Conservation (phyloP, 2,113 vertebrate genomes). For the Istiophorus platypterus region DNA sequence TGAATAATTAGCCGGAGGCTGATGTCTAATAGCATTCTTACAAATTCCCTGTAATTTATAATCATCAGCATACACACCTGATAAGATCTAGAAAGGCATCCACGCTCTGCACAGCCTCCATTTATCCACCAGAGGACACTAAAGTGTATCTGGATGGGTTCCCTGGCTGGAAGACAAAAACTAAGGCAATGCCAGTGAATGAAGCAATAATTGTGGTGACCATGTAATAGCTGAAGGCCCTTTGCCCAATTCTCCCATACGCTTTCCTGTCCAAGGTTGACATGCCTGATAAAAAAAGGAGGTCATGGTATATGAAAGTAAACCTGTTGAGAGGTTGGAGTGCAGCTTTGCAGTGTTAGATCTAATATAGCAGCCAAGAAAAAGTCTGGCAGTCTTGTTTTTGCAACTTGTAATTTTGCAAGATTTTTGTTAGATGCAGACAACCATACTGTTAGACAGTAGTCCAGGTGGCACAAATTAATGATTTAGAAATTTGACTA, state of each 20-base stretch:
- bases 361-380: too few relatives aligned
- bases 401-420: too few relatives aligned
- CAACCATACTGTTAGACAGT: too few relatives aligned
- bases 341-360: too few relatives aligned
- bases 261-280: constrained; percentile 32
- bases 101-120: constrained; percentile 83
- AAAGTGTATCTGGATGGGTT: constrained; percentile 36
- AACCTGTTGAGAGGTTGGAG: too few relatives aligned
- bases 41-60: not conserved
- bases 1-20: not conserved
- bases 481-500: too few relatives aligned
- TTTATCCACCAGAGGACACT: constrained; percentile 77
- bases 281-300: constrained; percentile 14
- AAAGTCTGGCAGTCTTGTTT: too few relatives aligned
- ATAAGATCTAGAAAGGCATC: constrained; percentile 88
- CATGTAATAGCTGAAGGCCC: constrained; percentile 87
- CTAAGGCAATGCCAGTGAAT: constrained; percentile 85
- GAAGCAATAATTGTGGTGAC: constrained; percentile 84
- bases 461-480: too few relatives aligned
- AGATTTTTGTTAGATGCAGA: too few relatives aligned
- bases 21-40: not conserved
- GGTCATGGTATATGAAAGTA: not conserved
- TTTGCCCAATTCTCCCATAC: constrained; percentile 56
- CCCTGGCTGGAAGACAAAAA: constrained; percentile 71
- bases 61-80: constrained; percentile 73